phyloP scores from a whole-genome alignment of 2,888 invertebrate genomes.

The Noctua comes region DNA sequence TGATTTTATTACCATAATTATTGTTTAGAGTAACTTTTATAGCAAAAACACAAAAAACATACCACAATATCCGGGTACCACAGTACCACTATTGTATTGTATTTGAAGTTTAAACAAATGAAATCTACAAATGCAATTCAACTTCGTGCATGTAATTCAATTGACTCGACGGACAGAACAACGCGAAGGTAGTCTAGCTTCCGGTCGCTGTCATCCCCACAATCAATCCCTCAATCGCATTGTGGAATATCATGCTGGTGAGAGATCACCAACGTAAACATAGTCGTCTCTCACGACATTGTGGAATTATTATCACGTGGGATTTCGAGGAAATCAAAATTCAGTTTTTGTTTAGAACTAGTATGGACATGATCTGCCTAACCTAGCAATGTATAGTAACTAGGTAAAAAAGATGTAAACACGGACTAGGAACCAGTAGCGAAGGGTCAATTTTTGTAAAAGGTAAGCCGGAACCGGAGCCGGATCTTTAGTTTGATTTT shows the following conservation, averaged over 20 bases:
- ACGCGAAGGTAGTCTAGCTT: conserved; percentile 12
- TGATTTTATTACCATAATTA: neutral
- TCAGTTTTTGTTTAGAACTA: too few species aligned
- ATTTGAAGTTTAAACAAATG: neutral
- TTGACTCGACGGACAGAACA: neutral
- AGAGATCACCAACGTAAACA: neutral
- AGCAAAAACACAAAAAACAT: neutral
- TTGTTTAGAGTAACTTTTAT: neutral
- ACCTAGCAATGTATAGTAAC: too few species aligned
- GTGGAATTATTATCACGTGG: neutral
- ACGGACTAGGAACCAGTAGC: too few species aligned
- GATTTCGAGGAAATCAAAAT: neutral
- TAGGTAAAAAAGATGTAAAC: too few species aligned
- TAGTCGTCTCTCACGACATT: neutral
- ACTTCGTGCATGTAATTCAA: neutral
- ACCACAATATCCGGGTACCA: neutral
- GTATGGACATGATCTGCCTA: too few species aligned
- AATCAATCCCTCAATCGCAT: conserved; percentile 19
- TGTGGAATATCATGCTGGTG: neutral
- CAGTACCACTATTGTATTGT: neutral
- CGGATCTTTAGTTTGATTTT: too few species aligned
- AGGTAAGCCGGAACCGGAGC: too few species aligned
- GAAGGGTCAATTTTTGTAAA: too few species aligned
- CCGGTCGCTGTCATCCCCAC: conserved; percentile 20
- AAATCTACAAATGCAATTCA: neutral